These are phyloP conservation scores for Drosophila yakuba DNA, from an alignment of 1,140 invertebrate genomes.

Conservation along the genomic window DNA sequence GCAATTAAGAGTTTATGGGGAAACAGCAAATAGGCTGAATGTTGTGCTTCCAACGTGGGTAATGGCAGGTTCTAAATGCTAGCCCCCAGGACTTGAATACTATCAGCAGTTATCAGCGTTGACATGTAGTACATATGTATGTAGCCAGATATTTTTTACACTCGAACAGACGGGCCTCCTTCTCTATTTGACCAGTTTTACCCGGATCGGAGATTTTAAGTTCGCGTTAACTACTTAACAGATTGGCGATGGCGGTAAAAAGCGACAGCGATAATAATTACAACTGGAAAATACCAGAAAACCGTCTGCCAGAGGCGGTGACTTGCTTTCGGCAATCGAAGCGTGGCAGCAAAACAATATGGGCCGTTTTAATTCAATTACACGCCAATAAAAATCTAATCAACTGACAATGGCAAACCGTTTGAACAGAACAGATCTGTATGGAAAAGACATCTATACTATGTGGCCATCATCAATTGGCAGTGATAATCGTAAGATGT, in stretches of 20 bases:
- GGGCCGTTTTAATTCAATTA: conserved; percentile 75
- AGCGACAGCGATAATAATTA: conserved; percentile 55
- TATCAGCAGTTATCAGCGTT: conserved; percentile 35
- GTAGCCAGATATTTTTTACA: conserved; percentile 6
- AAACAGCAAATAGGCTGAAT: conserved; percentile 11
- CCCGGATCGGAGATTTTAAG: conserved; percentile 4
- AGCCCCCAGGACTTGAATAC: conserved; percentile 4
- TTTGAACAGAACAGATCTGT: conserved; percentile 12
- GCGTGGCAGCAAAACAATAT: conserved; percentile 72
- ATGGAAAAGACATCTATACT: neutral
- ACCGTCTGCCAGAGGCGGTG: conserved; percentile 19
- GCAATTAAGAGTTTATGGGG: conserved; percentile 34
- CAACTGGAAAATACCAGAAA: conserved; percentile 83
- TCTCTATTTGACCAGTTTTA: conserved; percentile 23
- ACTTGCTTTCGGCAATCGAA: conserved; percentile 67
- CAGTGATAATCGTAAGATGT: conserved; percentile 22
- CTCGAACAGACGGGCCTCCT: conserved; percentile 29
- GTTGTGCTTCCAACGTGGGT: conserved; percentile 1
- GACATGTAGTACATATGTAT: conserved; percentile 8
- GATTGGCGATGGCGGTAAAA: conserved; percentile 31
- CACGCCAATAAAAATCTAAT: conserved; percentile 77
- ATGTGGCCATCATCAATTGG: conserved; percentile 8
- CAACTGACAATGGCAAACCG: conserved; percentile 48
- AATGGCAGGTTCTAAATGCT: conserved; percentile 2
- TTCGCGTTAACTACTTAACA: conserved; percentile 11